Conservation (phyloP, 35 echinoderm and acorn worm species). For the Apostichopus japonicus region DNA sequence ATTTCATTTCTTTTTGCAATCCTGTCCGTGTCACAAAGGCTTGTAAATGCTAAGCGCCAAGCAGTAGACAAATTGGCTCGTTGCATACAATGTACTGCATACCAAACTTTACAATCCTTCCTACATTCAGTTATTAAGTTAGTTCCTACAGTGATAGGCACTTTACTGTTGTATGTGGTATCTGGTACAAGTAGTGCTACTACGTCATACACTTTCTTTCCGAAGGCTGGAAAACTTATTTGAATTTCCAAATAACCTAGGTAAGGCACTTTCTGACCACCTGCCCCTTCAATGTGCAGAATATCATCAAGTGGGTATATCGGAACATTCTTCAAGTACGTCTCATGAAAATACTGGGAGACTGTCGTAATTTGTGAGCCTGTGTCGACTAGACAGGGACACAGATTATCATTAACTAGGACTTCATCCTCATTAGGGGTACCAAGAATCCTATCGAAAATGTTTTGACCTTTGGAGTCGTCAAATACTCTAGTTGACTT, state of each 20-base stretch:
- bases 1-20: not conserved
- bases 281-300: slow-evolving; percentile 37
- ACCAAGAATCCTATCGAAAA: slow-evolving; percentile 57
- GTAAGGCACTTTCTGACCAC: slow-evolving; percentile 36
- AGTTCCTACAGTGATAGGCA: slow-evolving; percentile 33
- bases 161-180: slow-evolving; percentile 11
- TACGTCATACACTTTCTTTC: not conserved
- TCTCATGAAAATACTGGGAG: slow-evolving; percentile 35
- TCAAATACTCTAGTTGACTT: not conserved
- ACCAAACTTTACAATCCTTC: not conserved
- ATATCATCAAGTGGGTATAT: not conserved
- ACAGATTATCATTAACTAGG: slow-evolving; percentile 46
- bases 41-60: not conserved
- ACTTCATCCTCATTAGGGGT: slow-evolving; percentile 57
- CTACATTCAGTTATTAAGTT: slow-evolving; percentile 5
- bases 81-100: not conserved
- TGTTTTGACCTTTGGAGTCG: too few species aligned
- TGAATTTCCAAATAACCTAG: slow-evolving; percentile 32
- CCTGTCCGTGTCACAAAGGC: not conserved
- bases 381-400: slow-evolving; percentile 53
- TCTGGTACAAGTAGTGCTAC: slow-evolving; percentile 18
- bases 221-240: not conserved
- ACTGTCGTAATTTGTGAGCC: slow-evolving; percentile 70
- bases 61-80: not conserved
- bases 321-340: slow-evolving; percentile 5